phyloP scores from a whole-genome alignment of 2,888 invertebrate species.

The Masnerella sp. region DNA sequence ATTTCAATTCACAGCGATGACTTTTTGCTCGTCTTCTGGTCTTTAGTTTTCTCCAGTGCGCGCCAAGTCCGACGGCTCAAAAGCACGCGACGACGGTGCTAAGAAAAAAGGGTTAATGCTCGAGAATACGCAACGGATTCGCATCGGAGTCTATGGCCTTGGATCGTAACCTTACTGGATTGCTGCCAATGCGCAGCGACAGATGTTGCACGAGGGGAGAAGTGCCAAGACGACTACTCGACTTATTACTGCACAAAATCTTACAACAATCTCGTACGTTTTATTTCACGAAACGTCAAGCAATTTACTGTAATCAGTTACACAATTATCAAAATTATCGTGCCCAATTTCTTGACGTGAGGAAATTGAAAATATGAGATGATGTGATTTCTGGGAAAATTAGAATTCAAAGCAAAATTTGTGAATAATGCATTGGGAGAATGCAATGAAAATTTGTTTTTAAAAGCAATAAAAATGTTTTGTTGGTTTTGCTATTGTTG shows the following conservation, averaged over 20 bases:
- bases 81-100: constrained; percentile 46
- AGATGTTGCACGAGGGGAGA: constrained; percentile 68
- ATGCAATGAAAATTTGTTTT: too few species aligned
- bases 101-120: constrained; percentile 60
- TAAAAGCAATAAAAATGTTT: too few species aligned
- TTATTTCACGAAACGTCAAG: constrained; percentile 16
- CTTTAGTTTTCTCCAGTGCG: constrained; percentile 27
- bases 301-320: constrained; percentile 37
- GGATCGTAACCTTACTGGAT: constrained; percentile 65
- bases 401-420: too few species aligned
- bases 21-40: constrained; percentile 16
- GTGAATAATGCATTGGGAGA: too few species aligned
- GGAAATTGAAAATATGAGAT: too few species aligned
- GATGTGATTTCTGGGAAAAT: too few species aligned
- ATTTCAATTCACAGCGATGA: constrained; percentile 6
- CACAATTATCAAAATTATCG: constrained; percentile 41
- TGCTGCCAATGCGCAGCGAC: constrained; percentile 67
- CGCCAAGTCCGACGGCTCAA: constrained; percentile 36
- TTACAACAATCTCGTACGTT: constrained; percentile 14
- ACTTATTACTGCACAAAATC: constrained; percentile 46
- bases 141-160: constrained; percentile 56
- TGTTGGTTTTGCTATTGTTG: too few species aligned
- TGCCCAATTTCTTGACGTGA: too few species aligned
- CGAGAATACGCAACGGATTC: constrained; percentile 57
- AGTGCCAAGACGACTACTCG: constrained; percentile 46